Evolutionary conservation across 2,113 vertebrate species (phyloP).

Genomic region (Miniopterus natalensis): DNA sequence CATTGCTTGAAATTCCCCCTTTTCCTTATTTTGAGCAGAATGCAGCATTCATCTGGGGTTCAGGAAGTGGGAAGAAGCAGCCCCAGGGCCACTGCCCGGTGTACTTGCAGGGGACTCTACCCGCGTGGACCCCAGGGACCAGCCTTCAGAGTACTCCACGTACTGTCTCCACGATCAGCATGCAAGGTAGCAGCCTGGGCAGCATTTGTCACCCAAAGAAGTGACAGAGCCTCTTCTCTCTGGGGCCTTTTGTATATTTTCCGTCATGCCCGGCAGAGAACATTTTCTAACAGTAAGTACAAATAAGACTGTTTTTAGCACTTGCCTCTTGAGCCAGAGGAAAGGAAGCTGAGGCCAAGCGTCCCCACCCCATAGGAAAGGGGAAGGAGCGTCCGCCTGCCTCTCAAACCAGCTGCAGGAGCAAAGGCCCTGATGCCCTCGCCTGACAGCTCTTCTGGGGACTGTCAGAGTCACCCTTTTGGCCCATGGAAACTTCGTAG

Average conservation of each 20-base stretch:
- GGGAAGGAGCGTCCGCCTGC: not conserved
- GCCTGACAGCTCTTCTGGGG: not conserved
- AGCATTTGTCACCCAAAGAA: not conserved
- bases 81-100: fast-evolving
- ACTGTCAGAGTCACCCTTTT: not conserved
- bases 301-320: not conserved
- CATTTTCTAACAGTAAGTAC: not conserved
- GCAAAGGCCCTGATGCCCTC: not conserved
- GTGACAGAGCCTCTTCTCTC: not conserved
- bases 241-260: not conserved
- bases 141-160: fast-evolving
- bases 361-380: fast-evolving
- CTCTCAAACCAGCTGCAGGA: not conserved
- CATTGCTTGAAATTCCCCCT: not conserved
- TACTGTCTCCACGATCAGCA: not conserved
- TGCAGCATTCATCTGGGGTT: not conserved
- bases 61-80: not conserved
- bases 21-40: not conserved
- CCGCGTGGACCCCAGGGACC: no score
- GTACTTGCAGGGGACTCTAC: not conserved
- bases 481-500: not conserved
- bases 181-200: not conserved
- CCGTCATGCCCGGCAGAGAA: no score
- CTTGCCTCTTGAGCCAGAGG: not conserved
- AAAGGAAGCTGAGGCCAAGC: not conserved